Evolutionary conservation across 1,140 invertebrate genomes (phyloP), one percentile per base, ranked within the genome.

Genomic region (Philaenus spumarius): DNA sequence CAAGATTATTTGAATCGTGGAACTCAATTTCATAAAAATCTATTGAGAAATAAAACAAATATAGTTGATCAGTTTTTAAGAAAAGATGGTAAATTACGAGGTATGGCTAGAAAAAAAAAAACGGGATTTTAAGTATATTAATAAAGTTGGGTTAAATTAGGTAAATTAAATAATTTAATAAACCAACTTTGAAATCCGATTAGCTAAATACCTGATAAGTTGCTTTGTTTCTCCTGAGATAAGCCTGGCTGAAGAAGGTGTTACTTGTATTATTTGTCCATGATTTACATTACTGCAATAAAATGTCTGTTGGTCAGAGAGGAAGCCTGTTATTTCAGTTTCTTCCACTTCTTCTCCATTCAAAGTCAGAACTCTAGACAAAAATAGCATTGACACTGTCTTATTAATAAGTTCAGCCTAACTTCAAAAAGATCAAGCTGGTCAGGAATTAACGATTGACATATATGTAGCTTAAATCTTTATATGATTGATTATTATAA

Each of bases 261-360:
- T 96, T 37, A 94, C 86, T 77, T 94, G 85, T 35, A 90, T 74
- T 42, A 98, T 81, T 68, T 94, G 85, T 69, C 90, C 82, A 66
- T 85, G 76, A 14, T 80, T 82, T 2, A 97, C 92, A 77, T 97
- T 97, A 0, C 89, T 89, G 59, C 92, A 94, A 65, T 85, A 90
- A 66, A 97, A 94, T 0, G 95, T 97, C 71, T 97, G 93, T 62
- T 93, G 82, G 66, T 93, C 88, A 4, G 89, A 84, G 39, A 90
- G 81, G 70, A 98, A 97, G 24, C 92, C 93, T 42, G 78, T 68
- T 59, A 94, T 89, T 69, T 97, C 92, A 0, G 93, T 97, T 75
- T 98, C 96, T 73, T 98, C 95, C 0, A 98, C 93, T 59, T 67
- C 63, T 61, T 65, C 65, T 14, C 63, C 68, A 59, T 60, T 64